A percentile compares a stretch with the other conserved stretches of the same genome.
These are phyloP conservation scores for Diogma glabrata DNA, from an alignment of 2,888 invertebrate species.

Conservation along the genomic window DNA sequence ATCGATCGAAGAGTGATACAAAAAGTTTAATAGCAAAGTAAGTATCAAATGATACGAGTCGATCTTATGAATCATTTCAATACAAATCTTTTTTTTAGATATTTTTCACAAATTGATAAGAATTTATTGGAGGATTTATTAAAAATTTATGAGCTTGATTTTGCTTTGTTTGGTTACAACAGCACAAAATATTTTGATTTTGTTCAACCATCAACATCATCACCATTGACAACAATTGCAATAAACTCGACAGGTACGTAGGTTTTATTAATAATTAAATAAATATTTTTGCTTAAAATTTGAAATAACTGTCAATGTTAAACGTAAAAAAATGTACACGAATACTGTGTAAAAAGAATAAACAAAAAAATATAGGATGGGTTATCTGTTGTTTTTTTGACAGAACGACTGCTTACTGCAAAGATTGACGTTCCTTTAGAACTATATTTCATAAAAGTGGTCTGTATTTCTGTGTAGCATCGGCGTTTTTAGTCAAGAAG, in stretches of 20 bases:
- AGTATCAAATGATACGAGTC: conserved; percentile 25
- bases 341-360: too few relatives aligned
- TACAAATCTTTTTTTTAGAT: conserved; percentile 29
- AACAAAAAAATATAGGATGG: too few relatives aligned
- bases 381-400: too few relatives aligned
- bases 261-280: too few relatives aligned
- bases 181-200: conserved; percentile 42
- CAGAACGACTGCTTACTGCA: too few relatives aligned
- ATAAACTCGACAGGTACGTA: not conserved
- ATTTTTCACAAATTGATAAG: conserved; percentile 45
- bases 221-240: not conserved
- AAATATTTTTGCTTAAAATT: not conserved
- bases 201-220: conserved; percentile 35
- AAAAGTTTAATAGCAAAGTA: conserved; percentile 43
- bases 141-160: conserved; percentile 52
- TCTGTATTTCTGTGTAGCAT: too few relatives aligned
- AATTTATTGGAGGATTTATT: conserved; percentile 45
- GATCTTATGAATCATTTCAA: not conserved
- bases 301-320: too few relatives aligned
- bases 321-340: too few relatives aligned
- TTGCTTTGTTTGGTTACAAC: conserved; percentile 57
- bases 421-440: too few relatives aligned
- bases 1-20: conserved; percentile 29
- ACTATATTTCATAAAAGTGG: too few relatives aligned
- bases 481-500: too few relatives aligned